Evolutionary conservation across 2,888 invertebrate genomes (phyloP).

Genomic region (Timandra comae): DNA sequence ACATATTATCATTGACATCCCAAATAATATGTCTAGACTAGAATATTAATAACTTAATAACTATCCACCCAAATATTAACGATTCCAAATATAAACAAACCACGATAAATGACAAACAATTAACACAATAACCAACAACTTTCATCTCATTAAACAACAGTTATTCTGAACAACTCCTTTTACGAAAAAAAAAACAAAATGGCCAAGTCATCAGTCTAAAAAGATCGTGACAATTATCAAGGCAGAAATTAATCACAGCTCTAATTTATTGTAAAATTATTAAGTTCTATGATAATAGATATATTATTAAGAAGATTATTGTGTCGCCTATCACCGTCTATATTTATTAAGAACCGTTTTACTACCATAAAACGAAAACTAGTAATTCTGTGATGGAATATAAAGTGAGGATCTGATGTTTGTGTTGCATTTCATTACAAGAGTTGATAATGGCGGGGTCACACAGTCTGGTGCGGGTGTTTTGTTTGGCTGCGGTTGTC

Average conservation of each 20-base stretch:
- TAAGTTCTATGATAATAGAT: too few relatives aligned
- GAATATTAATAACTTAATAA: not conserved
- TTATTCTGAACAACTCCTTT: not conserved
- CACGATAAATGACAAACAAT: not conserved
- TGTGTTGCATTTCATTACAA: constrained; percentile 44
- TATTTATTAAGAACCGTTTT: constrained; percentile 54
- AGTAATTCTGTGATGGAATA: constrained; percentile 48
- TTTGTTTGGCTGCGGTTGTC: constrained; percentile 22
- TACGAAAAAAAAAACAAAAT: not conserved
- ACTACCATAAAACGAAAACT: constrained; percentile 40
- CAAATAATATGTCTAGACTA: too few relatives aligned
- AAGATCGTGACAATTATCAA: not conserved
- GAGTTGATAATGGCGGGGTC: constrained; percentile 40
- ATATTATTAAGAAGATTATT: constrained; percentile 35
- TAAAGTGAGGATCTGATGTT: constrained; percentile 40
- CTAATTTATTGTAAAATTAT: constrained; percentile 20
- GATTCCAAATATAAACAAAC: too few relatives aligned
- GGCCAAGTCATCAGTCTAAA: not conserved
- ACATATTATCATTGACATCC: too few relatives aligned
- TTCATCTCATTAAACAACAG: not conserved
- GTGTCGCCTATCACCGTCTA: constrained; percentile 36
- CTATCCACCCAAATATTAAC: too few relatives aligned
- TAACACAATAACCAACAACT: not conserved
- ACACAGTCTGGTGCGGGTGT: constrained; percentile 20
- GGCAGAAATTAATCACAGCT: constrained; percentile 4